These are phyloP conservation scores for Drosophila setosimentum DNA, from an alignment of 2,888 invertebrate species.

Conservation along the genomic window DNA sequence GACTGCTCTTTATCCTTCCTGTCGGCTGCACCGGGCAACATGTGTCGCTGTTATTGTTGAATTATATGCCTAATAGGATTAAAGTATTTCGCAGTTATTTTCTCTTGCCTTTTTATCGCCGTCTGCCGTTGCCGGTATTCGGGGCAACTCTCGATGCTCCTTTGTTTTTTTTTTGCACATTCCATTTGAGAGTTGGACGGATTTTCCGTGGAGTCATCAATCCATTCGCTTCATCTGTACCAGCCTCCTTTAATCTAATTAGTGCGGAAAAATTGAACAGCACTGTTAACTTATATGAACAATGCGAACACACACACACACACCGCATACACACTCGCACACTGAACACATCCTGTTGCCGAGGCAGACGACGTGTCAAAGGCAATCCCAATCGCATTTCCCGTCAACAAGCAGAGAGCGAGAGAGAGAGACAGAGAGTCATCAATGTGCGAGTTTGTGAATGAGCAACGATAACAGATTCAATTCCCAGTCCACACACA, in stretches of 20 bases:
- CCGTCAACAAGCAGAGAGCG: slow-evolving; percentile 35
- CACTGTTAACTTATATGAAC: slow-evolving; percentile 71
- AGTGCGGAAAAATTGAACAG: slow-evolving; percentile 78
- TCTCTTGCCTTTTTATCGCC: slow-evolving; percentile 65
- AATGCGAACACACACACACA: slow-evolving; percentile 51
- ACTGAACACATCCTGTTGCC: slow-evolving; percentile 49
- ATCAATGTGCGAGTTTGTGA: slow-evolving; percentile 39
- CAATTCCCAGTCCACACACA: slow-evolving; percentile 41
- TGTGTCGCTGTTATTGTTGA: slow-evolving; percentile 84
- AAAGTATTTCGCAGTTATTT: slow-evolving; percentile 82
- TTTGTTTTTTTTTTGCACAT: slow-evolving; percentile 53
- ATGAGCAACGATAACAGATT: slow-evolving; percentile 60
- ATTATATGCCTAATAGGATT: slow-evolving; percentile 84
- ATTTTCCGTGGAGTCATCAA: slow-evolving; percentile 59
- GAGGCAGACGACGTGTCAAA: slow-evolving; percentile 67
- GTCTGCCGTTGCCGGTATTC: slow-evolving; percentile 49
- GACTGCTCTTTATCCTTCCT: slow-evolving; percentile 75
- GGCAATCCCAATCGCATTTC: slow-evolving; percentile 72
- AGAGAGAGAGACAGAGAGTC: neutral
- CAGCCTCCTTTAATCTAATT: slow-evolving; percentile 77
- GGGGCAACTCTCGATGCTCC: slow-evolving; percentile 44
- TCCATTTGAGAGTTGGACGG: slow-evolving; percentile 38
- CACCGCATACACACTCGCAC: slow-evolving; percentile 26
- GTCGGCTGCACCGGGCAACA: slow-evolving; percentile 78
- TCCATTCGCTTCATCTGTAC: slow-evolving; percentile 56